Evolutionary conservation across 2,888 invertebrate genomes (phyloP), one percentile per base, ranked within the genome.

Genomic region (Aphelenchoides bicaudatus): DNA sequence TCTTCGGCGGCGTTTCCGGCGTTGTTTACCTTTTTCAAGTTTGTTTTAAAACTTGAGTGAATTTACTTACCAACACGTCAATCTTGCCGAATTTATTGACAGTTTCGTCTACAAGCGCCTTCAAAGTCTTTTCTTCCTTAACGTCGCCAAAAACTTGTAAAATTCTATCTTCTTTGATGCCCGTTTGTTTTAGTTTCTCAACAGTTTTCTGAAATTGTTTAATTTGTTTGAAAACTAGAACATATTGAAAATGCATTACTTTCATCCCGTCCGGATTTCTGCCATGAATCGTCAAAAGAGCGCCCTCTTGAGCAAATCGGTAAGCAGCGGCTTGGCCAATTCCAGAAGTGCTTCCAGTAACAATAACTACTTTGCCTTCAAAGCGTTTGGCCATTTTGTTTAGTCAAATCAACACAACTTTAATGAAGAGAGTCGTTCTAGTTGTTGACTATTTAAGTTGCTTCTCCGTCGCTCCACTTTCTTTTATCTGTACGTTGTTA

Each of bases 61-160:
- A n/a, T 8, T n/a, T n/a, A 48, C 54, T 56, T 23, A 53, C 54
- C 21, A 57, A 8, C n/a, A 58, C 58, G 56, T 58, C 58, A 29
- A 58, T 58, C 19, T 58, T 31, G 16, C 58, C 58, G 28, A 58
- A 58, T 10, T 58, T 58, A 27, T 58, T 46, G 37, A 58, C 19
- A 6, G 58, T 58, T 25, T 58, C 56, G 23, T 56, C 56, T 19
- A 58, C 58, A 13, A 58, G 21, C 10, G 53, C 39, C 31, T 58
- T 16, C 29, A 58, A 31, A 2, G 58, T 58, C 2, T 58, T n/a
- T n/a, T 58, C 58, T 16, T 58, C 58, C n/a, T 46, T 19, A 21
- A 58, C 49, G 27, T 58, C 58, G n/a, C 58, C 58, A 21, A 53
- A 56, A 2, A 53, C 54, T 25, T 53, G 27, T 16, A 23, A 52